Evolutionary conservation across 2,888 invertebrate genomes (phyloP), one percentile per base, ranked within the genome.

Genomic region (Sphecodes monilicornis): DNA sequence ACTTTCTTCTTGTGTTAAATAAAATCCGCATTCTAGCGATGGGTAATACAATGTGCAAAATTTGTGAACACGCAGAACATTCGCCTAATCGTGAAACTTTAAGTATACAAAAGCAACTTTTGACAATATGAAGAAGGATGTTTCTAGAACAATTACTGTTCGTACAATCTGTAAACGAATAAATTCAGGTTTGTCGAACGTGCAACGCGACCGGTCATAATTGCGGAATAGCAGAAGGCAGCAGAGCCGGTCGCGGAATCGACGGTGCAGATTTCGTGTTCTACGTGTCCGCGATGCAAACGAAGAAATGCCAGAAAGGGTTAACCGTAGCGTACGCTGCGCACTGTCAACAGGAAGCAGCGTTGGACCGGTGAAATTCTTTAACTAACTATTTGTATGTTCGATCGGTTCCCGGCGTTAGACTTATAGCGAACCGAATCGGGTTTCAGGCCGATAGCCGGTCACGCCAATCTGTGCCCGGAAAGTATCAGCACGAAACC

Each of bases 391-490:
- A 11, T 13, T n/a, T 13, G n/a, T 11, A n/a, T 8, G 13, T n/a
- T 68, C 39, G 39, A 68, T 39, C 36, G 36, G 11, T 66, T 36
- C 4, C 22, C 16, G 16, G 43, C 41, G 11, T 18, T 54, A 46
- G 22, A 4, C 46, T 29, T 10, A 76, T 54, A 29, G 5, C n/a
- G 26, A 46, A 36, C n/a, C 6, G 2, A 29, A 75, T 39, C 54
- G 29, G 29, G 89, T 92, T 90, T 68, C 94, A 98, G 99, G 87
- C 99, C 99, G 0, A 98, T 99, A 80, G 99, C 99, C 0, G 99
- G 99, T 0, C 99, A 99, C 95, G 99, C 99, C 0, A 99, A 99
- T 96, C 97, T 99, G 90, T 99, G 99, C 92, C 99, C 99, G 0
- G 97, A 97, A 32, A 98, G 98, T 92, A 97, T 99, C 87, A 98